Conservation (phyloP, 2,113 vertebrate genomes). For the Myotis yumanensis region DNA sequence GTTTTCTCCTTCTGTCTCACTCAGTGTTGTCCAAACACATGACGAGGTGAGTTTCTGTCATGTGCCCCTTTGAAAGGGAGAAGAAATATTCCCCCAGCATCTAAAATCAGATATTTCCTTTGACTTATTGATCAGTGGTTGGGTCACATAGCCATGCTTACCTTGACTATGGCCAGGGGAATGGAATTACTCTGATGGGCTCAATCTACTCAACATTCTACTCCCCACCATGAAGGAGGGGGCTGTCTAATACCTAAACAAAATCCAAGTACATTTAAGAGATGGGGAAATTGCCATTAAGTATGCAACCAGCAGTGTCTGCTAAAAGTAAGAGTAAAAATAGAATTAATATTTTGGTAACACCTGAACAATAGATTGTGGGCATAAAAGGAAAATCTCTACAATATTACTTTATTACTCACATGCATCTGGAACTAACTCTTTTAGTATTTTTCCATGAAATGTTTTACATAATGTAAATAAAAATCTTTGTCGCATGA, state of each 20-base stretch:
- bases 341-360: background rate
- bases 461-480: background rate
- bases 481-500: background rate
- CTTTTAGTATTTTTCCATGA: background rate
- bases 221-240: background rate
- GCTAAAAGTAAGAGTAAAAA: background rate
- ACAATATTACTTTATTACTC: background rate
- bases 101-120: background rate
- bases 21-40: background rate
- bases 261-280: background rate
- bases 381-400: background rate
- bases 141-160: background rate
- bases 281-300: background rate
- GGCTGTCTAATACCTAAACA: background rate
- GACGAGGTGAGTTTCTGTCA: background rate
- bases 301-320: background rate
- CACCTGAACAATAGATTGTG: background rate
- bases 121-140: background rate
- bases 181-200: background rate
- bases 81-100: background rate
- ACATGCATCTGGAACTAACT: background rate
- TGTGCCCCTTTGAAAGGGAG: background rate
- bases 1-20: background rate
- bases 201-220: background rate
- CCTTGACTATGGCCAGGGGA: background rate